These are phyloP conservation scores for Lasioglossum pauxillum DNA, from an alignment of 2,888 invertebrate species.

Conservation along the genomic window DNA sequence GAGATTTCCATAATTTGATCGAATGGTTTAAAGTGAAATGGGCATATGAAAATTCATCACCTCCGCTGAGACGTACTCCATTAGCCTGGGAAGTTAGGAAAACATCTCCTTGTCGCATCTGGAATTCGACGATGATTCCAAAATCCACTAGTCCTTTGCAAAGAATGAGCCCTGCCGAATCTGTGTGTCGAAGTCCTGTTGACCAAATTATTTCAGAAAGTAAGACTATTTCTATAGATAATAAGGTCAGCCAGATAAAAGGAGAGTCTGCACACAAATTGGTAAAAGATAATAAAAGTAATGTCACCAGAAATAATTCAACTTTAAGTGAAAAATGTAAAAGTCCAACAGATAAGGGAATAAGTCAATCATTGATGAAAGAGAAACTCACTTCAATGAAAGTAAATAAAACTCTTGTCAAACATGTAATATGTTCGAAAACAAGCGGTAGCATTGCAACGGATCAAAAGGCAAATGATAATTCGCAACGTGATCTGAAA, in stretches of 20 bases:
- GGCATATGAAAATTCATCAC: constrained; percentile 96
- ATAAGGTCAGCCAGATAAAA: constrained; percentile 65
- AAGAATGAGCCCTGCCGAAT: constrained; percentile 77
- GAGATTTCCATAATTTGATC: constrained; percentile 96
- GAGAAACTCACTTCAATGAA: constrained; percentile 74
- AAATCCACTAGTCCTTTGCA: constrained; percentile 84
- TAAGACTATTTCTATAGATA: constrained; percentile 69
- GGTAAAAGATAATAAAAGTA: constrained; percentile 79
- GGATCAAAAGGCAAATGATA: constrained; percentile 68
- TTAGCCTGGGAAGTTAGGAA: constrained; percentile 98
- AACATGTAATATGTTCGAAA: constrained; percentile 69
- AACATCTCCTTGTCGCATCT: constrained; percentile 86
- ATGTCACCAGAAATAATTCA: constrained; percentile 72
- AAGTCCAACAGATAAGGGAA: constrained; percentile 66
- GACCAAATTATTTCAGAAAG: constrained; percentile 84
- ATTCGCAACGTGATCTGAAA: constrained; percentile 54
- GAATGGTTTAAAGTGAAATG: constrained; percentile 97
- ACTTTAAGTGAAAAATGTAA: constrained; percentile 72
- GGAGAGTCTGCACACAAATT: constrained; percentile 82
- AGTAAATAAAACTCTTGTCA: constrained; percentile 69
- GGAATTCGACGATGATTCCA: constrained; percentile 76
- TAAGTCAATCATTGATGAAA: constrained; percentile 67
- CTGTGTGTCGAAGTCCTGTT: constrained; percentile 77
- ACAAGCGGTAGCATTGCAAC: constrained; percentile 48
- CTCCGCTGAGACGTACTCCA: constrained; percentile 93